A percentile compares a stretch with the other conserved stretches of the same genome.
Conservation (phyloP, 2,888 invertebrate species). For the Rhorus exstirpatorius region DNA sequence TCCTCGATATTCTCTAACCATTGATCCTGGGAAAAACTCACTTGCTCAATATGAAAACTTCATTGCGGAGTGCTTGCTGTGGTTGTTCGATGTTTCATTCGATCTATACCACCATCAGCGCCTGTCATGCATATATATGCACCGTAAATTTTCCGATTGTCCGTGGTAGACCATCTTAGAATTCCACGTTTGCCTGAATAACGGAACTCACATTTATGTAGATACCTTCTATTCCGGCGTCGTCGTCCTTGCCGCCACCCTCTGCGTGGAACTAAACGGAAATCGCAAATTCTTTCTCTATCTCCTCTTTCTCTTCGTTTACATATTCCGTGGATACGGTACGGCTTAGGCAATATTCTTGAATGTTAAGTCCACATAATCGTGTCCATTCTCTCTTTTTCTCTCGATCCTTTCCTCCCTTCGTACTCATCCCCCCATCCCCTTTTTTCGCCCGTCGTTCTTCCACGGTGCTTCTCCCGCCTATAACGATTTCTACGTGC, state of each 20-base stretch:
- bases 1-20: not conserved
- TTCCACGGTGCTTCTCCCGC: not conserved
- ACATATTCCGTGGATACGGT: not conserved
- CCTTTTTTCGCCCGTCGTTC: not conserved
- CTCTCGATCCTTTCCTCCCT: not conserved
- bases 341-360: conserved; percentile 28
- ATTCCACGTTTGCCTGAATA: conserved; percentile 45
- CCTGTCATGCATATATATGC: too few species aligned
- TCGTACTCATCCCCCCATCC: too few species aligned
- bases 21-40: not conserved
- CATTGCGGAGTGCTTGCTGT: not conserved
- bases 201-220: conserved; percentile 5
- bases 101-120: too few species aligned
- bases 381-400: conserved; percentile 40
- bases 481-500: conserved; percentile 32
- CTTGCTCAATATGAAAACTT: not conserved
- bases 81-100: too few species aligned
- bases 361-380: conserved; percentile 66
- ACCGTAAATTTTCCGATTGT: too few species aligned
- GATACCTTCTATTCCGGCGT: not conserved
- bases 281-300: not conserved
- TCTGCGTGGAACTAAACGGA: conserved; percentile 56
- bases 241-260: conserved; percentile 6
- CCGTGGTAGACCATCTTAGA: too few species aligned
- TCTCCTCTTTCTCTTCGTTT: too few species aligned